phyloP scores from a whole-genome alignment of 1,140 invertebrate species.

The Ruditapes philippinarum region DNA sequence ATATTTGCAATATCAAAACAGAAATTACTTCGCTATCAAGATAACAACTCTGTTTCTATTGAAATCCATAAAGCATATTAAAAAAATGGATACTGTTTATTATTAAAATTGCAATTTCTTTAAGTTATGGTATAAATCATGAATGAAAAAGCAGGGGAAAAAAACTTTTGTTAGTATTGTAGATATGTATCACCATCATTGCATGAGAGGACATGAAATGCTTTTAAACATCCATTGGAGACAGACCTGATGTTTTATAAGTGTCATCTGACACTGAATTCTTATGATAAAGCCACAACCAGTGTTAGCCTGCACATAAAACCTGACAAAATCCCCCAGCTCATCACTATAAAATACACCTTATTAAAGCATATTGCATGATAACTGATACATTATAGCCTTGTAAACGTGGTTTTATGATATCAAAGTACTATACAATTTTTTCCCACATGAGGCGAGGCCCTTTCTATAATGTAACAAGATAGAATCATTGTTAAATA shows the following conservation, averaged over 20 bases:
- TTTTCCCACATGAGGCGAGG: no score
- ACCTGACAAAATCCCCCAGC: not conserved
- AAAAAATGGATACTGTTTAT: no score
- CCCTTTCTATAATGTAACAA: no score
- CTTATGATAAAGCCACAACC: not conserved
- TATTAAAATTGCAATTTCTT: no score
- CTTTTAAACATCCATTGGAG: not conserved
- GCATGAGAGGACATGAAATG: constrained; percentile 12
- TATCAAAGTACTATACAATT: no score
- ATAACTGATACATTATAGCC: constrained; percentile 1
- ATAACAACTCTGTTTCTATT: no score
- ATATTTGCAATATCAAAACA: no score
- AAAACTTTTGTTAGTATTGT: not conserved
- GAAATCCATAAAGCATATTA: no score
- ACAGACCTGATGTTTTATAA: not conserved
- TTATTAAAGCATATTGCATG: constrained; percentile 7
- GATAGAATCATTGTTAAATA: no score
- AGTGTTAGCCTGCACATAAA: not conserved
- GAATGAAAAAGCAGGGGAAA: not conserved
- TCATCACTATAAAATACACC: constrained; percentile 10
- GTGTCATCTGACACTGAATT: not conserved
- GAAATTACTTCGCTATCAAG: no score
- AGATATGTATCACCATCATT: not conserved
- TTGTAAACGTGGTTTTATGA: no score
- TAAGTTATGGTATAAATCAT: not conserved